These are phyloP conservation scores for Deladenus siricidicola DNA, from an alignment of 2,888 invertebrate genomes.

Conservation along the genomic window DNA sequence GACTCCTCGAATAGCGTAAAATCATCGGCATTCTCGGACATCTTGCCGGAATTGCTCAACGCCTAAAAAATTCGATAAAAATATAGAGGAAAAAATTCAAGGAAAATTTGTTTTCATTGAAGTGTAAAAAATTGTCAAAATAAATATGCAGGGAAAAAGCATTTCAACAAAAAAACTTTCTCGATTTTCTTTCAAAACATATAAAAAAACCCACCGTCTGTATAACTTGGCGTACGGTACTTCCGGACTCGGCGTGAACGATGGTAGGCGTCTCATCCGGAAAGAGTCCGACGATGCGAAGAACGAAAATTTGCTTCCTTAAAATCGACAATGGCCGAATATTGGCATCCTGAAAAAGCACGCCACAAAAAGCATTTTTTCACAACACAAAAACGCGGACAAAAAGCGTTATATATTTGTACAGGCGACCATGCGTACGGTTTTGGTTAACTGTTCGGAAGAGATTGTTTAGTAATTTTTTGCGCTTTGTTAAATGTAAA, in stretches of 20 bases:
- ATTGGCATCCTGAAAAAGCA: constrained; percentile 10
- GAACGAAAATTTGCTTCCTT: constrained; percentile 76
- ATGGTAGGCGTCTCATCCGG: constrained; percentile 79
- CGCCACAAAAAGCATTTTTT: background rate
- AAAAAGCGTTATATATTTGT: background rate
- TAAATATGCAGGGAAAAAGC: no score
- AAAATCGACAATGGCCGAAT: constrained; percentile 52
- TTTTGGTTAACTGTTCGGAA: background rate
- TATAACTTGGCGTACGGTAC: constrained; percentile 76
- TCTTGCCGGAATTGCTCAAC: constrained; percentile 69
- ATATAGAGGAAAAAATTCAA: no score
- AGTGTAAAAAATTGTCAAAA: no score
- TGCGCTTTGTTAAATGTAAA: no score
- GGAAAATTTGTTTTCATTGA: no score
- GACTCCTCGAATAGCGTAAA: constrained; percentile 79
- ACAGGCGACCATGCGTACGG: constrained; percentile 16
- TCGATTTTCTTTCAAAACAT: background rate
- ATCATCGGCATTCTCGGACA: constrained; percentile 68
- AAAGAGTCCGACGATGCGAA: constrained; percentile 75
- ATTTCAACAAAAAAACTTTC: background rate
- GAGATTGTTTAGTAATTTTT: no score
- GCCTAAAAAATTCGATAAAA: constrained; percentile 58
- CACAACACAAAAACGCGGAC: no score
- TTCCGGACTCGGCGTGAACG: constrained; percentile 72
- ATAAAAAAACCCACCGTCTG: constrained; percentile 36